A percentile compares a stretch with the other conserved stretches of the same genome.
phyloP scores from a whole-genome alignment of 1,140 invertebrate species.

The Bombyx mandarina region DNA sequence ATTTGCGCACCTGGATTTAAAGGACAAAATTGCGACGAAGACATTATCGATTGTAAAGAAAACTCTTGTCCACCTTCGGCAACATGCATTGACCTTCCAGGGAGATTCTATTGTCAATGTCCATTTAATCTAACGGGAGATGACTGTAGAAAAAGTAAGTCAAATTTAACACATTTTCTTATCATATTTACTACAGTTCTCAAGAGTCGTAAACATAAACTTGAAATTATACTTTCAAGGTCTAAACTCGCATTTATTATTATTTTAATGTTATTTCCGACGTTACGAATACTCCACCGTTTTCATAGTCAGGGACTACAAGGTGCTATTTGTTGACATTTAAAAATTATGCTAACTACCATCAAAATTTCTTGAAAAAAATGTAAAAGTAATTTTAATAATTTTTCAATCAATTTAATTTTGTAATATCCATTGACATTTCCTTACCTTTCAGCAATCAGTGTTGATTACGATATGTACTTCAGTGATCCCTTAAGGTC shows the following conservation, averaged over 20 bases:
- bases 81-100: conserved; percentile 93
- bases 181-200: neutral
- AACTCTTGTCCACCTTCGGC: conserved; percentile 95
- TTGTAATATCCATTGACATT: conserved; percentile 1
- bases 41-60: conserved; percentile 93
- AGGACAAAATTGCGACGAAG: conserved; percentile 92
- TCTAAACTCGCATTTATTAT: too few species aligned
- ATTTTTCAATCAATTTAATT: neutral
- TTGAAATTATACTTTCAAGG: conserved; percentile 1
- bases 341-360: too few species aligned
- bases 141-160: conserved; percentile 93
- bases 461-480: conserved; percentile 96
- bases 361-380: too few species aligned
- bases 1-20: conserved; percentile 88
- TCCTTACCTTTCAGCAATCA: conserved; percentile 80
- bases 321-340: too few species aligned
- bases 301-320: too few species aligned
- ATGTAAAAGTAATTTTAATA: too few species aligned
- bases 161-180: neutral
- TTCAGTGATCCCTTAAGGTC: conserved; percentile 92
- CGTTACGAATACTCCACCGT: too few species aligned
- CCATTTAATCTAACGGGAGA: conserved; percentile 96
- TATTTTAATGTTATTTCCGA: too few species aligned
- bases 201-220: neutral
- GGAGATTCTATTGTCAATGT: conserved; percentile 95